These are phyloP conservation scores for Crocuta crocuta DNA, from an alignment of 2,113 vertebrate genomes.

Conservation along the genomic window DNA sequence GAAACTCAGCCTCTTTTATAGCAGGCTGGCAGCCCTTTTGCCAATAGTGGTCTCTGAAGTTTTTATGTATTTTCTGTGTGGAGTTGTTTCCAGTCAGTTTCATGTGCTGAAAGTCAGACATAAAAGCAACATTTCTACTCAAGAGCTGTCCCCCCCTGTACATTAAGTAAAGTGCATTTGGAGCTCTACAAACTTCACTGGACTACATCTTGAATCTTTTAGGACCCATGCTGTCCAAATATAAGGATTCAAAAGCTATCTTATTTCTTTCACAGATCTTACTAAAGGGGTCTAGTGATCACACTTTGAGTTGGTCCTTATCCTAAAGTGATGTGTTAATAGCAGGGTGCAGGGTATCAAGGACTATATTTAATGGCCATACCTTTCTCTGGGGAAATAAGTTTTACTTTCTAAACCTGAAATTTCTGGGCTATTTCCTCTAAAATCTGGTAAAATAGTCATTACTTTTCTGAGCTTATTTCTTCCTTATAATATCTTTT, in stretches of 20 bases:
- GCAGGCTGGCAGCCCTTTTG: background rate
- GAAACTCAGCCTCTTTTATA: background rate
- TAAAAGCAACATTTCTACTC: background rate
- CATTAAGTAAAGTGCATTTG: background rate
- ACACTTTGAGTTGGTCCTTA: background rate
- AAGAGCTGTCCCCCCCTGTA: background rate
- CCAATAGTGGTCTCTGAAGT: background rate
- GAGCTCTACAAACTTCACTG: background rate
- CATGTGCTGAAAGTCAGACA: background rate
- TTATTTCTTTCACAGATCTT: background rate
- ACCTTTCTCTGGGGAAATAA: background rate
- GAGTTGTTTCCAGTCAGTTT: background rate
- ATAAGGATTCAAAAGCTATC: background rate
- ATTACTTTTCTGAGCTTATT: background rate
- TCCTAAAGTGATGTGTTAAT: background rate
- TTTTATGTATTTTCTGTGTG: background rate
- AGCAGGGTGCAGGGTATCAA: background rate
- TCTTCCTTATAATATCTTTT: background rate
- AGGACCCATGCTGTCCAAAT: background rate
- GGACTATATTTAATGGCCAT: background rate
- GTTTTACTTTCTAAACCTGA: background rate
- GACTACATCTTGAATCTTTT: background rate
- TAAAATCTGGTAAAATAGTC: background rate
- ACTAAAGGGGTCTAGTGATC: background rate
- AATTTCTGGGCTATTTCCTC: background rate